Evolutionary conservation across 37 sponge, comb jelly and placozoan species (phyloP).

Genomic region (Spongia lamella): DNA sequence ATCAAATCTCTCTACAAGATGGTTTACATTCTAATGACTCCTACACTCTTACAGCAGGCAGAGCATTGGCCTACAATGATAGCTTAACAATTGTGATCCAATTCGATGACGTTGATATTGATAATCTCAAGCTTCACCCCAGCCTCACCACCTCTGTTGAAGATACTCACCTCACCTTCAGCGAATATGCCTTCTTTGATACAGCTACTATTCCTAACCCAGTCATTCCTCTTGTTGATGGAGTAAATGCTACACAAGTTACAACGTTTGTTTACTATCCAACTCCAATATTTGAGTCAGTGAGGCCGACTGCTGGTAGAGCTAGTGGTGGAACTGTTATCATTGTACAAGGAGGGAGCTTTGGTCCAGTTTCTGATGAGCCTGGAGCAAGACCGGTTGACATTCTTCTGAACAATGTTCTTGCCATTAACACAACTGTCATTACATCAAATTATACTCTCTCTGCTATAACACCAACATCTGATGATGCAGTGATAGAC

Average conservation of each 20-base stretch:
- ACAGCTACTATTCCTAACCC: constrained; percentile 83
- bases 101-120: constrained; percentile 54
- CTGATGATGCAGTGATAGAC: constrained; percentile 14
- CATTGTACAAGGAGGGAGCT: constrained; percentile 67
- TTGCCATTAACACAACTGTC: constrained; percentile 54
- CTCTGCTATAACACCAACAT: constrained; percentile 54
- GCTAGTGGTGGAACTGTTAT: constrained; percentile 75
- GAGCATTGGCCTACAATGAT: constrained; percentile 14
- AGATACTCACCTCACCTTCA: constrained; percentile 67
- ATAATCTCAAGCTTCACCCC: constrained; percentile 56
- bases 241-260: constrained; percentile 66
- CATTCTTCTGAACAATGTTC: constrained; percentile 44
- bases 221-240: constrained; percentile 73
- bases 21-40: constrained; percentile 41
- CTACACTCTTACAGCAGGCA: constrained; percentile 74
- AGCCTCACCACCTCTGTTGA: constrained; percentile 69
- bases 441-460: constrained; percentile 41
- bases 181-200: constrained; percentile 77
- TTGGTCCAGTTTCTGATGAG: constrained; percentile 60
- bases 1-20: constrained; percentile 77
- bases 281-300: constrained; percentile 66
- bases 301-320: constrained; percentile 79
- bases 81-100: constrained; percentile 49
- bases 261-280: constrained; percentile 69
- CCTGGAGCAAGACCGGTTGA: constrained; percentile 69